Conservation (phyloP, 1,140 invertebrate genomes). For the Danaus melanippus region DNA sequence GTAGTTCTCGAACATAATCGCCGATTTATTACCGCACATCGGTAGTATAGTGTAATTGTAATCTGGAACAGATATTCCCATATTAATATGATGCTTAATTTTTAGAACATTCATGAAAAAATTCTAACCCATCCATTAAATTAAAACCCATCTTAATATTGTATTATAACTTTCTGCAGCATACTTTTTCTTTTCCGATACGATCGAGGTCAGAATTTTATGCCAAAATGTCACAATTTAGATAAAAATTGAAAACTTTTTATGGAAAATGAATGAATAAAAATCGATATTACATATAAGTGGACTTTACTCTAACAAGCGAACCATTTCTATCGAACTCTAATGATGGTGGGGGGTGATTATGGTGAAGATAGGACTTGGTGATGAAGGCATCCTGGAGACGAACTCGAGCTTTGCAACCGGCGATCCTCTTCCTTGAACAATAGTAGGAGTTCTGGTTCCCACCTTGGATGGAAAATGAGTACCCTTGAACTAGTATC, state of each 20-base stretch:
- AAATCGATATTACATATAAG: too few species aligned
- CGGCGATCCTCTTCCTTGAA: slow-evolving; percentile 25
- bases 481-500: slow-evolving; percentile 28
- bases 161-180: too few species aligned
- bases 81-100: background rate
- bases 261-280: too few species aligned
- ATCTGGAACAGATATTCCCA: slow-evolving; percentile 11
- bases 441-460: slow-evolving; percentile 30
- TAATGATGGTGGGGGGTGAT: slow-evolving; percentile 26
- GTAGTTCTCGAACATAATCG: slow-evolving; percentile 22
- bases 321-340: slow-evolving; percentile 24
- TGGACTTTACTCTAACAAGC: slow-evolving; percentile 16
- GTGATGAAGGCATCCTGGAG: slow-evolving; percentile 14
- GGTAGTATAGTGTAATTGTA: slow-evolving; percentile 19
- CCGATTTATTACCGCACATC: slow-evolving; percentile 17
- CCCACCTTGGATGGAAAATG: slow-evolving; percentile 30
- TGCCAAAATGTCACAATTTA: too few species aligned
- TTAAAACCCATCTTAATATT: too few species aligned
- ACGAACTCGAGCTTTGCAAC: slow-evolving; percentile 26
- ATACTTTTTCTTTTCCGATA: too few species aligned
- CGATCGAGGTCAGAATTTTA: too few species aligned
- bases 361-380: slow-evolving; percentile 21
- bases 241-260: too few species aligned
- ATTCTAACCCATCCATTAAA: too few species aligned
- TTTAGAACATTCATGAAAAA: too few species aligned